These are phyloP conservation scores for Cydia pomonella DNA, from an alignment of 1,140 invertebrate species.

Conservation along the genomic window DNA sequence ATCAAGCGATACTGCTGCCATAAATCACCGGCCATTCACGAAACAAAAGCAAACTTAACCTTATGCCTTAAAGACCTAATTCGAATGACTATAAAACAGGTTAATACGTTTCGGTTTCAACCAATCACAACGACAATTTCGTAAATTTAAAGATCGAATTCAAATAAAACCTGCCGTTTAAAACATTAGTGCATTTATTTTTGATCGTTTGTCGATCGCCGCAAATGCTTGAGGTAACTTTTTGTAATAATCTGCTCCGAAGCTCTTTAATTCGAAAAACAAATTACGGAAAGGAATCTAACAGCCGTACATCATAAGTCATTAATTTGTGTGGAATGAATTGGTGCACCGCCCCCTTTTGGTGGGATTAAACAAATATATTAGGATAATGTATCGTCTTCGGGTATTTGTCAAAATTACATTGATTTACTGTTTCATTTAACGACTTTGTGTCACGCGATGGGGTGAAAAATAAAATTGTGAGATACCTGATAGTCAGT, in stretches of 20 bases:
- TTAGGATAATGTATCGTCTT: slow-evolving; percentile 48
- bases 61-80: slow-evolving; percentile 24
- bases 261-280: slow-evolving; percentile 35
- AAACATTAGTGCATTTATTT: slow-evolving; percentile 10
- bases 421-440: slow-evolving; percentile 50
- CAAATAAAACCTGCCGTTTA: slow-evolving; percentile 21
- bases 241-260: slow-evolving; percentile 9
- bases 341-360: slow-evolving; percentile 44
- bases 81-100: not conserved
- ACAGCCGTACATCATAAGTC: slow-evolving; percentile 38
- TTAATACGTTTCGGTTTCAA: not conserved
- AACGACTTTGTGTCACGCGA: slow-evolving; percentile 50
- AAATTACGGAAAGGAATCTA: slow-evolving; percentile 31
- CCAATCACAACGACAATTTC: not conserved
- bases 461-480: slow-evolving; percentile 34
- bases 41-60: slow-evolving; percentile 15
- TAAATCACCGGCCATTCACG: slow-evolving; percentile 37
- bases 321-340: slow-evolving; percentile 44
- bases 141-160: slow-evolving; percentile 25
- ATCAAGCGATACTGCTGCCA: slow-evolving; percentile 39
- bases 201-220: slow-evolving; percentile 27
- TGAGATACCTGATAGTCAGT: not conserved
- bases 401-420: slow-evolving; percentile 45
- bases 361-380: slow-evolving; percentile 62
- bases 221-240: not conserved